Conservation (phyloP, 2,888 invertebrate genomes). For the Mimumesa dahlbomi region DNA sequence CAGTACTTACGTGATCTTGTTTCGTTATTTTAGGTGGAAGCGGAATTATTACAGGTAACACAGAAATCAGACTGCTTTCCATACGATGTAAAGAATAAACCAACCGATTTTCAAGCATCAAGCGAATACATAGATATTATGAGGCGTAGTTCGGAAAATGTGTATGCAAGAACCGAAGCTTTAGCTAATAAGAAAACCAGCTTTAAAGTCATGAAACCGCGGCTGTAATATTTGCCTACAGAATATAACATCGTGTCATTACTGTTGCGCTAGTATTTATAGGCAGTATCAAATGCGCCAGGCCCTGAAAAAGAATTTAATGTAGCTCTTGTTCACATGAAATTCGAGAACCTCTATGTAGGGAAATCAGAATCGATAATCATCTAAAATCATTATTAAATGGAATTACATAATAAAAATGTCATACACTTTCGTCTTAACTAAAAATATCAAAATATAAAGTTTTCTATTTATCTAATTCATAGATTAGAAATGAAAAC, state of each 20-base stretch:
- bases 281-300: slow-evolving; percentile 22
- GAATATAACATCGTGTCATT: slow-evolving; percentile 25
- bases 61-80: slow-evolving; percentile 41
- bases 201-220: slow-evolving; percentile 79
- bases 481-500: not conserved
- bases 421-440: not conserved
- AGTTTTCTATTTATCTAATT: slow-evolving; percentile 12
- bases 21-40: slow-evolving; percentile 43
- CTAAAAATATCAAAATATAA: not conserved
- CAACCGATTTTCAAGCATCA: slow-evolving; percentile 71
- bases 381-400: slow-evolving; percentile 10
- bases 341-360: not conserved
- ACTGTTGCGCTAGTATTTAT: slow-evolving; percentile 26
- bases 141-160: slow-evolving; percentile 77
- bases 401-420: not conserved
- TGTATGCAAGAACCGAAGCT: slow-evolving; percentile 78
- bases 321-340: not conserved
- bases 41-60: slow-evolving; percentile 32
- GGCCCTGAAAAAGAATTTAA: slow-evolving; percentile 3
- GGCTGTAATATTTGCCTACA: slow-evolving; percentile 69
- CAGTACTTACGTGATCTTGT: not conserved
- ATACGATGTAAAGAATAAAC: slow-evolving; percentile 41
- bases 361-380: slow-evolving; percentile 13
- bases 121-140: slow-evolving; percentile 78
- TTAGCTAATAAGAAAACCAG: slow-evolving; percentile 78